phyloP scores from a whole-genome alignment of 64 coral and sea anemone species.

The Montipora cactus region DNA sequence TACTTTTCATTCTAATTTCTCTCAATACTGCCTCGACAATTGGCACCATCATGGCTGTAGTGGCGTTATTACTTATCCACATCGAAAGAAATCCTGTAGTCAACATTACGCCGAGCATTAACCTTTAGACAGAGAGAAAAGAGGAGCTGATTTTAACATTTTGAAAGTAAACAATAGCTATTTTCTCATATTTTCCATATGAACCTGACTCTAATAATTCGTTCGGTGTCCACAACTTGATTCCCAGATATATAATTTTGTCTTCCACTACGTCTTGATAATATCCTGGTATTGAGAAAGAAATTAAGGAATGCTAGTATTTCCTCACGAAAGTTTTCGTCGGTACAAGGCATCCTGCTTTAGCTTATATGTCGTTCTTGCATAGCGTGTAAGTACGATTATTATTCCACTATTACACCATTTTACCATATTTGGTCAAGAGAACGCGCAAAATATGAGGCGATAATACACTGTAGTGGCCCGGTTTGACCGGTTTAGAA shows the following conservation, averaged over 20 bases:
- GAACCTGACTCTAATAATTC: not conserved
- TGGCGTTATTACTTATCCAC: constrained; percentile 99
- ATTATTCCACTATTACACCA: too few relatives aligned
- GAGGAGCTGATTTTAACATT: not conserved
- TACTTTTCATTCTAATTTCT: constrained; percentile 78
- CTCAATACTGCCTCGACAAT: constrained; percentile 90
- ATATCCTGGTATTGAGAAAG: not conserved
- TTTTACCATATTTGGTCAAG: too few relatives aligned
- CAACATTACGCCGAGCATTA: constrained; percentile 95
- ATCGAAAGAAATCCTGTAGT: constrained; percentile 95
- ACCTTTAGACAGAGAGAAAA: not conserved
- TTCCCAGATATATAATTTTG: not conserved
- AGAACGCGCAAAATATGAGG: too few relatives aligned
- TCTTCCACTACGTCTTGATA: not conserved
- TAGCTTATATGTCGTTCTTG: not conserved
- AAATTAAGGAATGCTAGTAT: not conserved
- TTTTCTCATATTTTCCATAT: not conserved
- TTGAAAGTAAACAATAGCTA: not conserved
- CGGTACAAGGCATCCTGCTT: not conserved
- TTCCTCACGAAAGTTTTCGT: not conserved
- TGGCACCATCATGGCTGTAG: constrained; percentile 99
- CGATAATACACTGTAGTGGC: too few relatives aligned
- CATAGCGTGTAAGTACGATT: not conserved
- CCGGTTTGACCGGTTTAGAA: too few relatives aligned
- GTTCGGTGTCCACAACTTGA: not conserved